These are phyloP conservation scores for Chauna torquata DNA, from an alignment of 2,113 vertebrate species.

Conservation along the genomic window DNA sequence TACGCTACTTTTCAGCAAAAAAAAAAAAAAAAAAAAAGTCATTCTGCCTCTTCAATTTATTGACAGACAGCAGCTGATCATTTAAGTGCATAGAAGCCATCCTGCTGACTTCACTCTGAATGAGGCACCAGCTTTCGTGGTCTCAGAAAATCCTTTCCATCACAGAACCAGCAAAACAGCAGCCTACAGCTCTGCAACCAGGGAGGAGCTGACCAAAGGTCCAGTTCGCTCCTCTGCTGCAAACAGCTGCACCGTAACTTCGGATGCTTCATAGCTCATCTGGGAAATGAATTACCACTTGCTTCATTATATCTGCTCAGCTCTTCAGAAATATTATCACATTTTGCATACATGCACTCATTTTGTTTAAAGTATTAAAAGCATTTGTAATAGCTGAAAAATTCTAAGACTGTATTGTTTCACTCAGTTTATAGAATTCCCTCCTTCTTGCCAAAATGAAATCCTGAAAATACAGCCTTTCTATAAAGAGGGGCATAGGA, in stretches of 20 bases:
- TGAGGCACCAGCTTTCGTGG: neutral
- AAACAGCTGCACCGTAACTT: no score
- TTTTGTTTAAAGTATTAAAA: neutral
- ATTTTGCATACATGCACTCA: accelerated
- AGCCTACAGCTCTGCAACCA: neutral
- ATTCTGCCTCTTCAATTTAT: neutral
- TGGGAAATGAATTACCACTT: neutral
- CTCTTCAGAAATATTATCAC: neutral
- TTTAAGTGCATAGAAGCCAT: neutral
- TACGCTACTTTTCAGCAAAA: neutral
- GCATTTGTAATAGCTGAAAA: neutral
- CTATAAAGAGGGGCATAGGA: neutral
- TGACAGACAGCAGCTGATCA: neutral
- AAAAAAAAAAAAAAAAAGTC: neutral
- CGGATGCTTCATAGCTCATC: neutral
- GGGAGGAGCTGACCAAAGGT: neutral
- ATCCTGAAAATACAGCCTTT: neutral
- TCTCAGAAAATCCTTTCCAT: neutral
- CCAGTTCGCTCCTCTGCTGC: neutral
- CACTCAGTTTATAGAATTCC: neutral
- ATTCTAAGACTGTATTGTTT: neutral
- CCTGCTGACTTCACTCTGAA: neutral
- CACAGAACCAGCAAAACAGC: neutral
- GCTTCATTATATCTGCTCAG: neutral
- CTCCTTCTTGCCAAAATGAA: neutral